phyloP scores from a whole-genome alignment of 2,888 invertebrate genomes.

The Taphrorychus bicolor region DNA sequence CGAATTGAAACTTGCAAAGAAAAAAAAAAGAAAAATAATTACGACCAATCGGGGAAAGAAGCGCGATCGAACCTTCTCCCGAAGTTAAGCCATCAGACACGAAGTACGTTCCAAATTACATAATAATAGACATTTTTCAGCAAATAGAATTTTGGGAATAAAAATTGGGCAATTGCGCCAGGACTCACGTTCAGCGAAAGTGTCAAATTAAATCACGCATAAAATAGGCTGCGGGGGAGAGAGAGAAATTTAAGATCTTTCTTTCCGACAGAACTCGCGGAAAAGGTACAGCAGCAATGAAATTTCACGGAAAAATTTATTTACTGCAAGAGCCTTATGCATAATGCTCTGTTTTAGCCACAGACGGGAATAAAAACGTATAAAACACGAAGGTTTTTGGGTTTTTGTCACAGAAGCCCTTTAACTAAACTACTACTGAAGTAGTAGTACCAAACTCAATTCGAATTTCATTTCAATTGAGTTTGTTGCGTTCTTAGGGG shows the following conservation, averaged over 20 bases:
- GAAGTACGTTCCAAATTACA: slow-evolving; percentile 23
- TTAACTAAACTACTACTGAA: too few species aligned
- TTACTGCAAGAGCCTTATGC: too few species aligned
- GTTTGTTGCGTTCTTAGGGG: too few species aligned
- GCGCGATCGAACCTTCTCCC: background rate
- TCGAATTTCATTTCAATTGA: too few species aligned
- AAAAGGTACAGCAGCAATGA: slow-evolving; percentile 26
- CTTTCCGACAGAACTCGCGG: slow-evolving; percentile 20
- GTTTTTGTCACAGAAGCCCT: too few species aligned
- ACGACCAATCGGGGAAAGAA: background rate
- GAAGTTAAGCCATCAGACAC: slow-evolving; percentile 31
- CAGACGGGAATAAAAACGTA: too few species aligned
- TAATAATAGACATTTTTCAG: slow-evolving; percentile 39
- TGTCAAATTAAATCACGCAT: slow-evolving; percentile 42
- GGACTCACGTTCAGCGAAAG: slow-evolving; percentile 37
- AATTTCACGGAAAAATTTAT: slow-evolving; percentile 34
- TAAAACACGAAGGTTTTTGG: too few species aligned
- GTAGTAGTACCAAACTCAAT: too few species aligned
- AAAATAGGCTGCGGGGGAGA: slow-evolving; percentile 39
- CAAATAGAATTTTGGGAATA: slow-evolving; percentile 39
- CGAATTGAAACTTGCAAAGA: slow-evolving; percentile 8
- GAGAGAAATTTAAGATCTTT: slow-evolving; percentile 32
- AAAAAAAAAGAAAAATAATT: background rate
- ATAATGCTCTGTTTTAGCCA: too few species aligned
- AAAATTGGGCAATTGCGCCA: slow-evolving; percentile 37